Evolutionary conservation across 2,797 vertebrate species (phyloP).

Genomic region (Staurois parvus): DNA sequence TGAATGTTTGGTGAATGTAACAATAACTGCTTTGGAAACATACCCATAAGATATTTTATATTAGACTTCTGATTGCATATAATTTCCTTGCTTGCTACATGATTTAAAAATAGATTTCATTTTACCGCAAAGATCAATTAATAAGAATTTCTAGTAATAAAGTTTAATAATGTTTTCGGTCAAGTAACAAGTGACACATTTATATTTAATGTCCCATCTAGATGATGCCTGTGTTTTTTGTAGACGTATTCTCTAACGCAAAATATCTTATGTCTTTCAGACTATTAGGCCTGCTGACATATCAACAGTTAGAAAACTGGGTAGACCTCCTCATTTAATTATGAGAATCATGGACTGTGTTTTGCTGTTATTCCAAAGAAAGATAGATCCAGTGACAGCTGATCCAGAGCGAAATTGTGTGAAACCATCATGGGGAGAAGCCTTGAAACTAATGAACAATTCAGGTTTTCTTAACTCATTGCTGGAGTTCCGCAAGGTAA

Average conservation of each 20-base stretch:
- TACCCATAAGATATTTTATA: neutral
- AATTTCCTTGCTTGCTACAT: neutral
- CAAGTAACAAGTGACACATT: neutral
- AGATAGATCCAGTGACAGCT: constrained; percentile 76
- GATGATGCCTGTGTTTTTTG: no score
- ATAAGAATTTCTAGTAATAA: no score
- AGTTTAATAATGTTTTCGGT: neutral
- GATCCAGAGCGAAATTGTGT: constrained; percentile 78
- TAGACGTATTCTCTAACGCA: neutral
- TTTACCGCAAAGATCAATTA: neutral
- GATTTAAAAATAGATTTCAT: neutral
- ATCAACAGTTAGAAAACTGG: constrained; percentile 86
- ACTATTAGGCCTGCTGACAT: constrained; percentile 88
- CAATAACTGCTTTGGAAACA: neutral
- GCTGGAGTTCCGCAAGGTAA: constrained; percentile 84
- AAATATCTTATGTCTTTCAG: constrained; percentile 68
- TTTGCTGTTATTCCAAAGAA: constrained; percentile 85
- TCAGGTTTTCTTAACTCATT: constrained; percentile 81
- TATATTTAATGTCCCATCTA: neutral
- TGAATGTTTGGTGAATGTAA: neutral
- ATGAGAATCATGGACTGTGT: constrained; percentile 90
- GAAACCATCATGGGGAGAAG: constrained; percentile 83
- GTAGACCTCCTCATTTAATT: constrained; percentile 87
- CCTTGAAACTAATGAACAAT: constrained; percentile 88
- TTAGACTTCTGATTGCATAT: neutral